These are phyloP conservation scores for Rhagonycha fulva DNA, from an alignment of 2,888 invertebrate species.

Conservation along the genomic window DNA sequence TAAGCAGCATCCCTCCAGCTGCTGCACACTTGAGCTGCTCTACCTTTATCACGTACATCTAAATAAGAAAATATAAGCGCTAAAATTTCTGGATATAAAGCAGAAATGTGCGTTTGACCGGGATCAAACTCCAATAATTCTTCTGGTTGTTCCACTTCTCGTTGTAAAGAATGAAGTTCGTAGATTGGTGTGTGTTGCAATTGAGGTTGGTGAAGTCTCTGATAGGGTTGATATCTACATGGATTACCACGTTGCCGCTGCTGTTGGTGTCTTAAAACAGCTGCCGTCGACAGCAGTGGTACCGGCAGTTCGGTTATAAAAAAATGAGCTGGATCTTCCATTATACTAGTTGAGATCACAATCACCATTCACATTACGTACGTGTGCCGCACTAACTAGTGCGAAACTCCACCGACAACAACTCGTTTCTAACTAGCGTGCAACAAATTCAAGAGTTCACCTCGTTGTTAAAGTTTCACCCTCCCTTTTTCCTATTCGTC, in stretches of 20 bases:
- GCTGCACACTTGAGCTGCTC: slow-evolving; percentile 87
- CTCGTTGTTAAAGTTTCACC: slow-evolving; percentile 21
- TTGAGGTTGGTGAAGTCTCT: slow-evolving; percentile 71
- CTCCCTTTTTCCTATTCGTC: slow-evolving; percentile 16
- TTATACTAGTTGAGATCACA: slow-evolving; percentile 47
- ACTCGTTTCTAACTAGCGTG: slow-evolving; percentile 39
- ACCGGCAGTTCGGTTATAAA: slow-evolving; percentile 64
- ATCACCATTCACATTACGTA: slow-evolving; percentile 56
- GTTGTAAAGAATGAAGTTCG: slow-evolving; percentile 44
- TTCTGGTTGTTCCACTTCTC: slow-evolving; percentile 35
- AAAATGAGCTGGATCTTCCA: slow-evolving; percentile 62
- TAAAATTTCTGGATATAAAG: slow-evolving; percentile 89
- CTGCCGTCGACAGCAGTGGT: slow-evolving; percentile 58
- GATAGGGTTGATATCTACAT: slow-evolving; percentile 64
- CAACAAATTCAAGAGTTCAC: slow-evolving; percentile 25
- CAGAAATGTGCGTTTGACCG: slow-evolving; percentile 77
- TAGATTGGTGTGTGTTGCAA: slow-evolving; percentile 53
- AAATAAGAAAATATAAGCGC: slow-evolving; percentile 90
- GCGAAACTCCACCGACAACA: slow-evolving; percentile 48
- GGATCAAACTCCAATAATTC: slow-evolving; percentile 36
- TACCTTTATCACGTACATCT: slow-evolving; percentile 85
- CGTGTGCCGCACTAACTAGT: slow-evolving; percentile 44
- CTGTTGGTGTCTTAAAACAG: slow-evolving; percentile 58
- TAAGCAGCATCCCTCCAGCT: slow-evolving; percentile 93
- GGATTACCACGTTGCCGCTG: slow-evolving; percentile 54